phyloP scores from a whole-genome alignment of 2,113 vertebrate genomes.

The Donacobius atricapilla region DNA sequence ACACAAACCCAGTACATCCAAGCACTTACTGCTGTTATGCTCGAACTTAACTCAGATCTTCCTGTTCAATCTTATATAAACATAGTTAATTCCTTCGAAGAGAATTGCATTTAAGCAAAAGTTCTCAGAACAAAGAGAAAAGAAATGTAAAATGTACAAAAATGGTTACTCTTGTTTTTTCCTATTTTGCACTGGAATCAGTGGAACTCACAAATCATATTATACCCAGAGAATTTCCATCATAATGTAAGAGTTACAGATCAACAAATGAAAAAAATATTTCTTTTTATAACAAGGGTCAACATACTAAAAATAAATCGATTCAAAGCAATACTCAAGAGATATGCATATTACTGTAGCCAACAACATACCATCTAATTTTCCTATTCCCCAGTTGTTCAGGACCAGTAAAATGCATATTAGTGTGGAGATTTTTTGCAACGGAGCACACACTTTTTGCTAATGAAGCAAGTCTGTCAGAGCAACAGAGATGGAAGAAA shows the following conservation, averaged over 20 bases:
- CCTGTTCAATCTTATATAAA: background rate
- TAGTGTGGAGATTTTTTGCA: constrained; percentile 21
- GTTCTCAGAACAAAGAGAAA: background rate
- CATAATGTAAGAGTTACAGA: background rate
- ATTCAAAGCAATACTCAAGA: constrained; percentile 6
- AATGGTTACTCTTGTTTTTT: background rate
- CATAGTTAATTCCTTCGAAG: background rate
- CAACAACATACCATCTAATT: background rate
- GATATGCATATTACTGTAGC: background rate
- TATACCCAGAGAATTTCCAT: background rate
- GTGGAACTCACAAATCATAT: background rate
- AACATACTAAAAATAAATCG: background rate
- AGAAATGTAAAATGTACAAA: background rate
- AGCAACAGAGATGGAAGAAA: background rate
- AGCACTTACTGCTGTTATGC: rapidly evolving
- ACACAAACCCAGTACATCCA: background rate
- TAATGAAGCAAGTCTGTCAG: constrained; percentile 40
- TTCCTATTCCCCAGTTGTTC: background rate
- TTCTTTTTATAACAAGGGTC: background rate
- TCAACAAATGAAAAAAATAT: background rate
- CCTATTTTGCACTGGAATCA: background rate
- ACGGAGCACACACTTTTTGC: background rate
- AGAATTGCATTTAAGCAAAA: background rate
- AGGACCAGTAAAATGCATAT: constrained; percentile 7
- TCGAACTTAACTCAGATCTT: background rate